Base-by-base conservation (phyloP, 2,888 invertebrate genomes). In the Leptarthrus brevirostris region DNA sequence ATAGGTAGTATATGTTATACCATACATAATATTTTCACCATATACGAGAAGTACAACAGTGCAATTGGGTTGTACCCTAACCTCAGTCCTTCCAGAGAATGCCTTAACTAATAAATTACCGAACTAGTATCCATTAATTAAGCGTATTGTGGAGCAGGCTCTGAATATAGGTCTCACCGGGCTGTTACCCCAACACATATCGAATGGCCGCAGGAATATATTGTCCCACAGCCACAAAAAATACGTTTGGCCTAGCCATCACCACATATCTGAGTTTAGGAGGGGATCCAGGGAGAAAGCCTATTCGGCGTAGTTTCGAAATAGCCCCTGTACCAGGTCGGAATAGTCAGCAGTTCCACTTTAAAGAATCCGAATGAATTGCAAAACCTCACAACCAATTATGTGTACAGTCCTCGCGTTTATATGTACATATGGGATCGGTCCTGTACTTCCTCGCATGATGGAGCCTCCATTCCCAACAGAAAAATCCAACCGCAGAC, bases 61-160 rank as follows among this genome's bases (percentile, higher is more conserved):
- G n/a, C n/a, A n/a, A n/a, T n/a, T n/a, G n/a, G n/a, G n/a, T n/a
- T n/a, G n/a, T n/a, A n/a, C 12, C 49, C 64, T 16, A 47, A 64
- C 64, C 64, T 64, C 44, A 24, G 44, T 44, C 24, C 64, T 40
- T n/a, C 24, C 40, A 8, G 36, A 44, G 40, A 40, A 47, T 64
- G 44, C 20, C 47, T 61, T 34, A 26, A 52, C 54, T 58, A 73
- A 75, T 75, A 75, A 75, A 75, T 75, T 75, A 71, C 73, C 71
- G 64, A 71, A 73, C 75, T 75, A 75, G 73, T 75, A 75, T 73
- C 73, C 75, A 75, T 75, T 73, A 73, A 75, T 75, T 75, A 75
- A 73, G 64, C 71, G 61, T 61, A 75, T 75, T 73, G 75, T 75
- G 52, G 52, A 69, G 36, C 47, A 20, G 20, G 44, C 52, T 22